Evolutionary conservation across 2,113 vertebrate genomes (phyloP).

Genomic region (Centropus unirufus): DNA sequence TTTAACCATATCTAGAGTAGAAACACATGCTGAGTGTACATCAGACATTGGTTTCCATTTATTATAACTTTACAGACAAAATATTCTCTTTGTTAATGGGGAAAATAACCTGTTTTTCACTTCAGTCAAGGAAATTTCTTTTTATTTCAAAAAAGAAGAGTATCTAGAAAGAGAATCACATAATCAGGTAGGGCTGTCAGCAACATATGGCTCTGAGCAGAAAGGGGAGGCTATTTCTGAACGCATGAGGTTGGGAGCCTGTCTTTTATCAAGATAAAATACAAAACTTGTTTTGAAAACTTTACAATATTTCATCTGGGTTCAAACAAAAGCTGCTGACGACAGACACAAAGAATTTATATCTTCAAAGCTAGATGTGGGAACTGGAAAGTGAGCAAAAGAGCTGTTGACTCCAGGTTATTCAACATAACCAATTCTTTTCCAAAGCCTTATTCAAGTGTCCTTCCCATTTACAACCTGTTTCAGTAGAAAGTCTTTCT

Average conservation of each 20-base stretch:
- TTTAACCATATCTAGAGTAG: not conserved
- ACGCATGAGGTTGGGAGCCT: constrained; percentile 8
- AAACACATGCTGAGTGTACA: not conserved
- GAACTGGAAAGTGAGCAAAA: not conserved
- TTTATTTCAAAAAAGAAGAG: constrained; percentile 29
- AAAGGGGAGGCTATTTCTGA: constrained; percentile 46
- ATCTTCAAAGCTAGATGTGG: not conserved
- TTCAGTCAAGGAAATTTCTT: constrained; percentile 42
- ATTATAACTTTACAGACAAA: constrained; percentile 49
- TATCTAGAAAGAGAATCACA: constrained; percentile 24
- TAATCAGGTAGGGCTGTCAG: constrained; percentile 47
- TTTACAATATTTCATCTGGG: constrained; percentile 50
- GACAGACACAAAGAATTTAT: constrained; percentile 42
- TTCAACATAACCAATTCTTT: not conserved
- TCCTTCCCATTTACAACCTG: not conserved
- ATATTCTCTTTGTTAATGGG: constrained; percentile 61
- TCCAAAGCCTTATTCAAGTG: not conserved
- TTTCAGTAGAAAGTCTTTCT: not conserved
- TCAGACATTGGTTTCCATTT: constrained; percentile 31
- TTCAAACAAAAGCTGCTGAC: constrained; percentile 59
- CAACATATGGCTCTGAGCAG: constrained; percentile 45
- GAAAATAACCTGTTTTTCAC: constrained; percentile 60
- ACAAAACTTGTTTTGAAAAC: constrained; percentile 64
- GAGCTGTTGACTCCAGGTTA: constrained; percentile 12
- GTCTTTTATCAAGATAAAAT: constrained; percentile 59